Percentiles rank a stretch among this genome's conserved stretches.
Evolutionary conservation across 2,797 vertebrate genomes (phyloP).

Genomic region (Bucorvus abyssinicus): DNA sequence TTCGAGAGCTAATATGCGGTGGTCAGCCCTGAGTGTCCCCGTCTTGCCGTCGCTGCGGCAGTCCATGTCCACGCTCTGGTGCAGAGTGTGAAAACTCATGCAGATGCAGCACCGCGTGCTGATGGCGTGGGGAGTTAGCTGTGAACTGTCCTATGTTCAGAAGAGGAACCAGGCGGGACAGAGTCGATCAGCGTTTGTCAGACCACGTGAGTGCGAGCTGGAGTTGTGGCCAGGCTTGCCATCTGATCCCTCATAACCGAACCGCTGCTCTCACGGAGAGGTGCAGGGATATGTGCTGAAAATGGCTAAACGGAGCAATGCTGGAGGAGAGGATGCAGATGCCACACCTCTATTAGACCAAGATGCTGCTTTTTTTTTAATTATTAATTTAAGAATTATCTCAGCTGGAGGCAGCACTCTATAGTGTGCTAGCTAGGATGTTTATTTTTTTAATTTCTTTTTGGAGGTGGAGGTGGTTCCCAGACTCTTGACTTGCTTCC

Average conservation of each 20-base stretch:
- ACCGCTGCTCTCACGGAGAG: background rate
- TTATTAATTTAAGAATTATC: background rate
- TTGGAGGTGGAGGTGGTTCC: background rate
- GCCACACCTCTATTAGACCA: background rate
- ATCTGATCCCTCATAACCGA: background rate
- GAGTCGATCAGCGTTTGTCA: background rate
- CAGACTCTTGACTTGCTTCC: background rate
- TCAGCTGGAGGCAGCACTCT: background rate
- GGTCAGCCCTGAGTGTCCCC: background rate
- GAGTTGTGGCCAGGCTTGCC: fast-evolving
- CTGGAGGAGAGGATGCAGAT: background rate
- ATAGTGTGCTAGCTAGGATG: background rate
- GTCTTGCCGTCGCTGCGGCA: background rate
- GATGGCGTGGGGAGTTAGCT: background rate
- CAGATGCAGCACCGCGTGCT: background rate
- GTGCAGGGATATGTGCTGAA: background rate
- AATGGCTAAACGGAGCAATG: background rate
- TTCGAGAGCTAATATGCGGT: background rate
- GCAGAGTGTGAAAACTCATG: background rate
- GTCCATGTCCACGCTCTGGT: fast-evolving
- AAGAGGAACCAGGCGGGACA: background rate
- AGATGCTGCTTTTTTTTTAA: background rate
- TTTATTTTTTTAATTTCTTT: background rate
- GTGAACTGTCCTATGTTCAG: background rate
- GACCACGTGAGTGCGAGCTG: background rate